Conservation (phyloP, 2,797 vertebrate species). For the Cyclura pinguis region DNA sequence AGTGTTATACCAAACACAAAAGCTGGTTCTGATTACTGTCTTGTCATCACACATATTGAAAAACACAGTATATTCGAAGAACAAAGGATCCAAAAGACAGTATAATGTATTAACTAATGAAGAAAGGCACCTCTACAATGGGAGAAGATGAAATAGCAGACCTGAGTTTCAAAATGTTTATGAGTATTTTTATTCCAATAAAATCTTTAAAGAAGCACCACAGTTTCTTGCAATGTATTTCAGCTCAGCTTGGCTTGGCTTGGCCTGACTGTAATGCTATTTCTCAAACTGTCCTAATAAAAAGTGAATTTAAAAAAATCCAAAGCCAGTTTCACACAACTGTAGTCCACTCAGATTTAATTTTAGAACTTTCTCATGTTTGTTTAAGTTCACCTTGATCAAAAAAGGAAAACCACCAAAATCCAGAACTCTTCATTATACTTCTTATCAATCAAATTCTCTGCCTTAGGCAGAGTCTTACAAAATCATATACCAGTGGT, state of each 20-base stretch:
- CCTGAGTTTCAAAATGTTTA: not conserved
- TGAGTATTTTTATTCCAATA: not conserved
- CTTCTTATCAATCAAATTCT: not conserved
- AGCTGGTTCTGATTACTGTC: not conserved
- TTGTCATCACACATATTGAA: not conserved
- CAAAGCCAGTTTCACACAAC: not conserved
- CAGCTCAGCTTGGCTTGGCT: not conserved
- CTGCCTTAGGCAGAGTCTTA: not conserved
- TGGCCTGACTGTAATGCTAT: not conserved
- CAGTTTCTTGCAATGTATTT: not conserved
- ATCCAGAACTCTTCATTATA: not conserved
- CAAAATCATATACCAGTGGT: conserved; percentile 1
- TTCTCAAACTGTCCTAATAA: conserved; percentile 2
- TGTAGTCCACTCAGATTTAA: not conserved
- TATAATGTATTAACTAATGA: not conserved
- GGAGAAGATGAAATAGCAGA: not conserved
- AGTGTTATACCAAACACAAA: not conserved
- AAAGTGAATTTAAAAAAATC: not conserved
- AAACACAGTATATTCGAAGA: not conserved
- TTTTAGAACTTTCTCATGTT: not conserved
- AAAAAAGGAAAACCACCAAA: not conserved
- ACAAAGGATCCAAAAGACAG: not conserved
- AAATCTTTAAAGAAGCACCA: not conserved
- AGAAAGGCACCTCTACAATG: not conserved
- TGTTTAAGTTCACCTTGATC: not conserved